Evolutionary conservation across 2,113 vertebrate genomes (phyloP).

Genomic region (Aleadryas rufinucha): DNA sequence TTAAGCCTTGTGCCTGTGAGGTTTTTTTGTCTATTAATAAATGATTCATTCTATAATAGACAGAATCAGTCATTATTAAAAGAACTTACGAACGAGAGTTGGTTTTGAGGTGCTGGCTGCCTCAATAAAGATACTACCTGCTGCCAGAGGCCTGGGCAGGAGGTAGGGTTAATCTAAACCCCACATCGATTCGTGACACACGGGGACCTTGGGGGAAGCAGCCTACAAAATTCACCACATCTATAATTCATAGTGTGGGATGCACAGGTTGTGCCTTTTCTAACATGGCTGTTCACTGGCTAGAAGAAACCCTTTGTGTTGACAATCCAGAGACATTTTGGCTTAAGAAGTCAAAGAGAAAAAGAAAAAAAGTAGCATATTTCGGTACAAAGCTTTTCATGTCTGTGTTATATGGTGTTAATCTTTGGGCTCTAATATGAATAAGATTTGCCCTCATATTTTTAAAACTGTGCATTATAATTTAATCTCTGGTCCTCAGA

Average conservation of each 20-base stretch:
- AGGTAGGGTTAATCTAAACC: too few relatives aligned
- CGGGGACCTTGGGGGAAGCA: neutral
- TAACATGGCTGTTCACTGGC: neutral
- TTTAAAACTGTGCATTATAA: neutral
- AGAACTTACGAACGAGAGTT: too few relatives aligned
- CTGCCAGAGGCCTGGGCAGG: too few relatives aligned
- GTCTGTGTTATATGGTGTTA: neutral
- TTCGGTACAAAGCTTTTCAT: neutral
- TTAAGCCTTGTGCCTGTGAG: too few relatives aligned
- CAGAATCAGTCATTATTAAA: too few relatives aligned
- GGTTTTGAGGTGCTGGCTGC: too few relatives aligned
- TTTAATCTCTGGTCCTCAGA: neutral
- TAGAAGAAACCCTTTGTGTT: neutral
- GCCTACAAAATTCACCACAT: neutral
- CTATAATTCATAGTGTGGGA: neutral
- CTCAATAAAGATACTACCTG: too few relatives aligned
- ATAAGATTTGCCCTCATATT: neutral
- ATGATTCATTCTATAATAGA: too few relatives aligned
- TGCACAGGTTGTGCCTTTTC: neutral
- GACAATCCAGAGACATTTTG: neutral
- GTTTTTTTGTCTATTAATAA: too few relatives aligned
- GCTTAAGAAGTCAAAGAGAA: neutral
- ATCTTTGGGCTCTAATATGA: neutral
- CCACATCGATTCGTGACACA: too few relatives aligned
- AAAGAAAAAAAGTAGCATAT: neutral